A percentile compares a stretch with the other conserved stretches of the same genome.
Evolutionary conservation across 2,797 vertebrate species (phyloP).

Genomic region (Acipenser ruthenus): DNA sequence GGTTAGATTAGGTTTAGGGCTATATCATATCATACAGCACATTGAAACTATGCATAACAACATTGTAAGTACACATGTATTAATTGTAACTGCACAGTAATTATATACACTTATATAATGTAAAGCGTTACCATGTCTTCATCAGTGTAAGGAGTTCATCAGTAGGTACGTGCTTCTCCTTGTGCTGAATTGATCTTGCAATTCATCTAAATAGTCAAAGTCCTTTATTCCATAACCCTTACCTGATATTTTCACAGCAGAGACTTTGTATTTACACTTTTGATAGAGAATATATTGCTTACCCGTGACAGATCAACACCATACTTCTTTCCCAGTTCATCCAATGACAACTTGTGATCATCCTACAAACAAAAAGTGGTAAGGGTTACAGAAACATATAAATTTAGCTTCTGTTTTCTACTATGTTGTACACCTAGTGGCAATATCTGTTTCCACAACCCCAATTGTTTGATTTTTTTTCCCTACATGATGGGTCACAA

Average conservation of each 20-base stretch:
- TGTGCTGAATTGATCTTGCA: constrained; percentile 3
- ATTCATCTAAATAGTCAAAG: constrained; percentile 23
- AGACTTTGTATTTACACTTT: constrained; percentile 12
- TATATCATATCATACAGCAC: no score
- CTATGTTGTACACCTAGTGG: background rate
- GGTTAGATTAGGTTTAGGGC: no score
- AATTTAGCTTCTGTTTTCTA: background rate
- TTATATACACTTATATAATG: no score
- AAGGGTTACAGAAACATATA: constrained; percentile 1
- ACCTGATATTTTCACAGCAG: background rate
- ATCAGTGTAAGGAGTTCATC: background rate
- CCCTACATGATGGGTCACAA: background rate
- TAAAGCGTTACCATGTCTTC: no score
- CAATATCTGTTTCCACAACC: background rate
- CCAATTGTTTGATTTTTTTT: background rate
- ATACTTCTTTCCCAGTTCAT: constrained; percentile 77
- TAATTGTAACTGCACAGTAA: no score
- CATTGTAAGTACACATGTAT: no score
- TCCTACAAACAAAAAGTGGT: constrained; percentile 57
- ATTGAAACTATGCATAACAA: no score
- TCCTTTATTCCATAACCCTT: constrained; percentile 7
- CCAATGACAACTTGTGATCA: constrained; percentile 76
- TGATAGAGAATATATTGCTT: constrained; percentile 28
- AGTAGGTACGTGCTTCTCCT: constrained; percentile 31
- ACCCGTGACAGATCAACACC: constrained; percentile 74